These are phyloP conservation scores for Augochlora pura DNA, from an alignment of 1,140 invertebrate genomes.

Conservation along the genomic window DNA sequence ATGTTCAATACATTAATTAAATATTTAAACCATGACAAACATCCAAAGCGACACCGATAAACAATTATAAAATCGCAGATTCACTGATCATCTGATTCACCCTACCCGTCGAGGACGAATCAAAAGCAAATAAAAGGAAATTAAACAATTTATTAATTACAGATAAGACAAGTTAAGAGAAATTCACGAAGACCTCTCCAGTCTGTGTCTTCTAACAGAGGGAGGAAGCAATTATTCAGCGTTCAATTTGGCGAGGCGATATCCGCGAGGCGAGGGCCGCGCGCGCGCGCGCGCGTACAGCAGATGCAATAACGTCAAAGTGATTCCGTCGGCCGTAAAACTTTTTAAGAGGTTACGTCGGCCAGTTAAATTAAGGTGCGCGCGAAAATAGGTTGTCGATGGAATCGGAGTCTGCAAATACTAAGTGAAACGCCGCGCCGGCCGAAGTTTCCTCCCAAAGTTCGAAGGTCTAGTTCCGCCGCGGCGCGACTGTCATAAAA, in stretches of 20 bases:
- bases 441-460: constrained; percentile 26
- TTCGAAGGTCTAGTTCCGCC: constrained; percentile 38
- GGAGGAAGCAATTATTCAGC: not conserved
- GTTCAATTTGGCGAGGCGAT: constrained; percentile 2
- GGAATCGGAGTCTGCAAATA: constrained; percentile 31
- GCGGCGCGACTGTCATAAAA: constrained; percentile 60
- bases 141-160: too few relatives aligned
- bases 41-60: too few relatives aligned
- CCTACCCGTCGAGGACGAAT: too few relatives aligned
- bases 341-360: not conserved
- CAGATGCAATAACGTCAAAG: constrained; percentile 6
- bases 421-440: not conserved
- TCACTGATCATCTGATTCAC: too few relatives aligned
- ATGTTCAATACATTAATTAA: too few relatives aligned
- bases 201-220: too few relatives aligned
- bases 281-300: too few relatives aligned
- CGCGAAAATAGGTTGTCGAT: not conserved
- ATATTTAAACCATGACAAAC: too few relatives aligned
- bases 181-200: too few relatives aligned
- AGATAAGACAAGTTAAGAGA: too few relatives aligned
- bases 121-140: too few relatives aligned
- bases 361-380: constrained; percentile 24
- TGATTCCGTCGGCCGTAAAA: constrained; percentile 14
- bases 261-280: not conserved
- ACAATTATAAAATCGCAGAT: too few relatives aligned